Evolutionary conservation across 1,140 invertebrate genomes (phyloP), one percentile per base, ranked within the genome.

Genomic region (Drosophila kurseongensis): DNA sequence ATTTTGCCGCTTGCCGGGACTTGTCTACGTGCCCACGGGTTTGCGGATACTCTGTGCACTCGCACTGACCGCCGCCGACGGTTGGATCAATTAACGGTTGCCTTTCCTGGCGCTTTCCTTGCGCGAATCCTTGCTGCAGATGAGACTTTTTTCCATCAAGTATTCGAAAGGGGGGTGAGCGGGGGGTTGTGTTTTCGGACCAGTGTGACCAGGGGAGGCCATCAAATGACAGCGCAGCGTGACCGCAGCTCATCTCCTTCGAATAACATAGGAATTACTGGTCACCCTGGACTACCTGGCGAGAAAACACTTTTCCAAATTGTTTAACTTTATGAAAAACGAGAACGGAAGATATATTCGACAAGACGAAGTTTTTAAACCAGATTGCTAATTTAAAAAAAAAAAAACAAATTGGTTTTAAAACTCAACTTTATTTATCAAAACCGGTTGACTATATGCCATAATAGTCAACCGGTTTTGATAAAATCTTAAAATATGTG

Each of bases 61-160:
- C 16, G 60, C 29, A 35, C 23, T 16, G 23, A 42, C n/a, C 56
- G 50, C 40, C 32, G 35, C 58, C 32, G 38, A 59, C 42, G 48
- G 57, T 54, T 52, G 54, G 63, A 79, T 79, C 75, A 88, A 83
- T 77, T 79, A 82, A 71, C 38, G 38, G 47, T 66, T 68, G 61
- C 18, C 47, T 80, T 75, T 45, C 41, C 63, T 78, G 16, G 52
- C 65, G 60, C 67, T 76, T 79, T 89, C 67, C 86, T 75, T 58
- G 41, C 63, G 66, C 85, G 80, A 75, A 78, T 86, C 82, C 82
- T 75, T 83, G 63, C 75, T 72, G 62, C 62, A 68, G 78, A 83
- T 79, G 82, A 85, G 81, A 85, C 74, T 83, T 88, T 86, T 86
- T 86, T 88, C 83, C 63, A 82, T 88, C 47, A 86, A 86, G 83